Evolutionary conservation across 1,140 invertebrate genomes (phyloP).

Genomic region (Tribolium castaneum): DNA sequence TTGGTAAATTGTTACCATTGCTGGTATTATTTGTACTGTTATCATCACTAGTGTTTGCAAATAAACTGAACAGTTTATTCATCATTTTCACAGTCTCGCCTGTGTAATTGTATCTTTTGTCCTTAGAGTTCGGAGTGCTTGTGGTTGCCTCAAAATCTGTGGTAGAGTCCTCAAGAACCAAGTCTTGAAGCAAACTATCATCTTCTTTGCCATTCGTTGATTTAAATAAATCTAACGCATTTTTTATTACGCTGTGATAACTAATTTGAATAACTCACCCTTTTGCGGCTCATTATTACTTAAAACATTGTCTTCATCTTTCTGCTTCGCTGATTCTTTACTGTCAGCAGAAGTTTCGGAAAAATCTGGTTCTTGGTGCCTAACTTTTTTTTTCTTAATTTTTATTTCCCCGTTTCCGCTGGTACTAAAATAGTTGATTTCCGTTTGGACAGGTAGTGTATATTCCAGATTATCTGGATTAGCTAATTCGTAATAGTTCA

Average conservation of each 20-base stretch:
- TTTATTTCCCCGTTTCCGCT: not conserved
- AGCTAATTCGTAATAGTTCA: constrained; percentile 45
- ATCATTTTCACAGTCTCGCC: constrained; percentile 43
- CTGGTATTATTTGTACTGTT: not conserved
- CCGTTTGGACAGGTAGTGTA: not conserved
- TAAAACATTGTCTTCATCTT: not conserved
- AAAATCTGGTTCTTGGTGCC: not conserved
- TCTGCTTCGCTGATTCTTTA: not conserved
- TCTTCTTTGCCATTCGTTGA: not conserved
- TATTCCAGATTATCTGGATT: constrained; percentile 23
- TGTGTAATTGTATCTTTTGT: constrained; percentile 36
- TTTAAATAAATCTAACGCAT: not conserved
- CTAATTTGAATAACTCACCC: not conserved
- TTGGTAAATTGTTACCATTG: not conserved
- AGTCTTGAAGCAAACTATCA: not conserved
- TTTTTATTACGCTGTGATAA: not conserved
- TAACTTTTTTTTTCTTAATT: not conserved
- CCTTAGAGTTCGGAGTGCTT: not conserved
- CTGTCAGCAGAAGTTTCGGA: not conserved
- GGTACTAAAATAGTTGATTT: not conserved
- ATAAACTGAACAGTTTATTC: constrained; percentile 38
- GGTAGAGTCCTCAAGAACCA: not conserved
- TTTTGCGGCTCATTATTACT: not conserved
- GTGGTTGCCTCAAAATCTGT: not conserved
- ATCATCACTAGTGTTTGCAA: not conserved